Evolutionary conservation across 1,140 invertebrate species (phyloP).

Genomic region (Ladona fulva): DNA sequence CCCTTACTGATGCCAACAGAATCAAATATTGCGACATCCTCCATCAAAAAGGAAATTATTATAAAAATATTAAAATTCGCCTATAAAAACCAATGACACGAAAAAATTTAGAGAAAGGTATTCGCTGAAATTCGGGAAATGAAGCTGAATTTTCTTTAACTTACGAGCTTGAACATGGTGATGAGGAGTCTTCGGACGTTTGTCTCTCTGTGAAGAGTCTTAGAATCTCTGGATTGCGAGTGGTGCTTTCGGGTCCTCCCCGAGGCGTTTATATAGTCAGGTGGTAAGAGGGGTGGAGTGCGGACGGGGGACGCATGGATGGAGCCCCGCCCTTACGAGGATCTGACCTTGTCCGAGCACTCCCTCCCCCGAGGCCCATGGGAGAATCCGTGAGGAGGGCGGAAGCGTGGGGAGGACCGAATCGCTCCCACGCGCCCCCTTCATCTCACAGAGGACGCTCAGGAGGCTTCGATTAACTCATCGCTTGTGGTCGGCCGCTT

Average conservation of each 20-base stretch:
- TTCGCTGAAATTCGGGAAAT: too few species aligned
- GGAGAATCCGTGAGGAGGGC: neutral
- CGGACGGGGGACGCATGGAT: neutral
- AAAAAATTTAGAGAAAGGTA: too few species aligned
- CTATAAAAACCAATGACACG: too few species aligned
- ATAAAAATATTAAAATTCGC: too few species aligned
- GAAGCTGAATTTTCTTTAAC: slow-evolving; percentile 19
- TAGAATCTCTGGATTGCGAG: neutral
- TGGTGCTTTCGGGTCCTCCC: neutral
- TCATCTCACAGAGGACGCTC: neutral
- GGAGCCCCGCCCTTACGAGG: neutral
- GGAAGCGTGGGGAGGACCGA: neutral
- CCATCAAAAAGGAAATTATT: too few species aligned
- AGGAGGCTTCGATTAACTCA: neutral
- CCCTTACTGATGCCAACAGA: too few species aligned
- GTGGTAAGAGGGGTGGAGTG: neutral
- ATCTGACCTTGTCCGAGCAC: neutral
- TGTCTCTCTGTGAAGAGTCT: neutral
- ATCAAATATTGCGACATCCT: too few species aligned
- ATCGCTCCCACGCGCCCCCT: neutral
- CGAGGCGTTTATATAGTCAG: neutral
- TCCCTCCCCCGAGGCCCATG: neutral
- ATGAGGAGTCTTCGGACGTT: slow-evolving; percentile 17
- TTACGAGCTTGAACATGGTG: slow-evolving; percentile 36
- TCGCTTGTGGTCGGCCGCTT: too few species aligned